Conservation (phyloP, 2,113 vertebrate genomes). For the Xiphias gladius region DNA sequence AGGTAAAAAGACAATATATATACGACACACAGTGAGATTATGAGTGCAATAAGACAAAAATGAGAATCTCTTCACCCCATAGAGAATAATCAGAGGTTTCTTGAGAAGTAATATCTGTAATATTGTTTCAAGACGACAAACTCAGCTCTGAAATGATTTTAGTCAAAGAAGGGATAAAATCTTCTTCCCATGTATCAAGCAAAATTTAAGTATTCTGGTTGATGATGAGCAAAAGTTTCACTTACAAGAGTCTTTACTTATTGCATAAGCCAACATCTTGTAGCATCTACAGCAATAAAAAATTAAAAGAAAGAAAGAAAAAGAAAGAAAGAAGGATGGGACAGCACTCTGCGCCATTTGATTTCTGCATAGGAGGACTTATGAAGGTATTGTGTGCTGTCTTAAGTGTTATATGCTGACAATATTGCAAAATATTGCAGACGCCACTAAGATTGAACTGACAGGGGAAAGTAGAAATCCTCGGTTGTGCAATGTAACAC, state of each 20-base stretch:
- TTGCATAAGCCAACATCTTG: not conserved
- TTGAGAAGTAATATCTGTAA: constrained; percentile 82
- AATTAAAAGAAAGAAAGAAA: constrained; percentile 26
- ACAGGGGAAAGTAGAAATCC: constrained; percentile 47
- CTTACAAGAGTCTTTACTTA: constrained; percentile 15
- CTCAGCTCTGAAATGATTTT: constrained; percentile 67
- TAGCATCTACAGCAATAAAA: constrained; percentile 16
- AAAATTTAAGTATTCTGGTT: constrained; percentile 31
- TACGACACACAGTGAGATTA: constrained; percentile 80
- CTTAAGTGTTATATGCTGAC: constrained; percentile 66
- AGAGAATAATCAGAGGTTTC: constrained; percentile 82
- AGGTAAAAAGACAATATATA: constrained; percentile 84
- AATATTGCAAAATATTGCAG: constrained; percentile 72
- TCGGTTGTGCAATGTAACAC: not conserved
- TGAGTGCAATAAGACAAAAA: constrained; percentile 80
- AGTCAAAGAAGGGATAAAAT: constrained; percentile 50
- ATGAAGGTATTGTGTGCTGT: constrained; percentile 49
- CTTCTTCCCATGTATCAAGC: constrained; percentile 34
- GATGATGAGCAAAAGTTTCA: constrained; percentile 46
- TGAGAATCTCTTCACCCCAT: constrained; percentile 79
- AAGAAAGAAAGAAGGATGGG: constrained; percentile 5
- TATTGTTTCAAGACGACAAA: constrained; percentile 77
- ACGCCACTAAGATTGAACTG: constrained; percentile 47
- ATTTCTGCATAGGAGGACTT: constrained; percentile 60
- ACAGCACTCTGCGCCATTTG: not conserved